Base-by-base conservation (phyloP, 2,113 vertebrate species). In the Corvus moneduloides region DNA sequence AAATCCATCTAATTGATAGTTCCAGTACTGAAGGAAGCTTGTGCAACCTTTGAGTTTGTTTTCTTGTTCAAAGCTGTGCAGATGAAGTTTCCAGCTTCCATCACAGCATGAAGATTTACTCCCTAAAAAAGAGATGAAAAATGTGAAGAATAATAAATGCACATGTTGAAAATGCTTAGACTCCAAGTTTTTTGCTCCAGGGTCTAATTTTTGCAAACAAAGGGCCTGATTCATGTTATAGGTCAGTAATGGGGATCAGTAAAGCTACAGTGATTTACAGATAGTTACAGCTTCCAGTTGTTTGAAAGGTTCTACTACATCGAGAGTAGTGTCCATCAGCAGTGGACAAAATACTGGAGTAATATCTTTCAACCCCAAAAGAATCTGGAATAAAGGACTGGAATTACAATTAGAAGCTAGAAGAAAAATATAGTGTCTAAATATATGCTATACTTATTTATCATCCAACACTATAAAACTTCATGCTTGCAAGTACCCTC, bases 21-120 rank as follows among this genome's bases (percentile, higher is more conserved):
- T 97, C 96, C 97, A 51, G 84, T 84, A 71, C 4, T 94, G 94
- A 97, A 97, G 82, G 93, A 98, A 84, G 98, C 99, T 91, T 97
- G 98, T 74, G 98, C 98, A 58, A 99, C 99, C 96, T 98, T 99
- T n/a, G 99, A 99, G 96, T 98, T 99, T 88, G 99, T 99, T 87
- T 98, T 98, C 96, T 99, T 98, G 80, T 97, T 96, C 91, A 99
- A 97, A 89, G 98, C 98, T 78, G 95, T 98, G 97, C 99, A 99
- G 95, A 99, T 99, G 96, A 99, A 99, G 89, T 99, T 98, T 37
- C 99, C 99, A 63, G 98, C 98, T 96, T 99, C 98, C 94, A 99
- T 98, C 56, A 99, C 98, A 89, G 98, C 98, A 86, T 96, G 84
- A 90, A 99, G 98, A 95, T 99, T 97, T 94, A 99, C 99, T 92